phyloP scores from a whole-genome alignment of 35 echinoderm and acorn worm genomes.

The Ophiothrix spiculata region DNA sequence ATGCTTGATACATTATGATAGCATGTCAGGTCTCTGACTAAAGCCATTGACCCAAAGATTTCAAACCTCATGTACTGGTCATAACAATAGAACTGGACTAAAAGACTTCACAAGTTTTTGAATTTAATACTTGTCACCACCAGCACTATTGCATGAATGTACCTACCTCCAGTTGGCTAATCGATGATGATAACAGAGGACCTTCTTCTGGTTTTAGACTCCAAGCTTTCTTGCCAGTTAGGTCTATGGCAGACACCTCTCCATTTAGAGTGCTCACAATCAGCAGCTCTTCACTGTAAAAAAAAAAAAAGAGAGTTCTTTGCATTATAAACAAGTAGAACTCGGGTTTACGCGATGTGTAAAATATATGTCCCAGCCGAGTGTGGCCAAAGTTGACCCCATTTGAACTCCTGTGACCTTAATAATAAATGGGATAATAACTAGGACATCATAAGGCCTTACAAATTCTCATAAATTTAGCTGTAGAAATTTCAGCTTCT shows the following conservation, averaged over 20 bases:
- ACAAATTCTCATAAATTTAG: too few relatives aligned
- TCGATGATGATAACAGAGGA: constrained; percentile 79
- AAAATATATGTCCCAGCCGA: too few relatives aligned
- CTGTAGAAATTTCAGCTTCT: too few relatives aligned
- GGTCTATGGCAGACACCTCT: constrained; percentile 61
- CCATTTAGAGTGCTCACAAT: constrained; percentile 91
- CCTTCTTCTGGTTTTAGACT: constrained; percentile 80
- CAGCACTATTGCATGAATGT: not conserved
- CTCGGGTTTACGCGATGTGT: too few relatives aligned
- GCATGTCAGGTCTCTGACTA: not conserved
- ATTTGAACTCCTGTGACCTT: too few relatives aligned
- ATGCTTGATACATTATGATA: not conserved
- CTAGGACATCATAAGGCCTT: too few relatives aligned
- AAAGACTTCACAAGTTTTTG: not conserved
- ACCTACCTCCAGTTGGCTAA: constrained; percentile 71
- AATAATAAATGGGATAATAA: too few relatives aligned
- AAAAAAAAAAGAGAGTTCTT: constrained; percentile 9
- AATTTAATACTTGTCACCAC: not conserved
- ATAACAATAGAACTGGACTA: not conserved
- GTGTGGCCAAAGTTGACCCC: too few relatives aligned
- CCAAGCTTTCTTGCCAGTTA: constrained; percentile 65
- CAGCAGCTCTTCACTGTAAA: constrained; percentile 50
- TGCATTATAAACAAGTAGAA: not conserved
- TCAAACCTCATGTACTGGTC: not conserved
- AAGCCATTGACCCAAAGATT: not conserved